Evolutionary conservation across 2,797 vertebrate genomes (phyloP).

Genomic region (Clarias platycephalus): DNA sequence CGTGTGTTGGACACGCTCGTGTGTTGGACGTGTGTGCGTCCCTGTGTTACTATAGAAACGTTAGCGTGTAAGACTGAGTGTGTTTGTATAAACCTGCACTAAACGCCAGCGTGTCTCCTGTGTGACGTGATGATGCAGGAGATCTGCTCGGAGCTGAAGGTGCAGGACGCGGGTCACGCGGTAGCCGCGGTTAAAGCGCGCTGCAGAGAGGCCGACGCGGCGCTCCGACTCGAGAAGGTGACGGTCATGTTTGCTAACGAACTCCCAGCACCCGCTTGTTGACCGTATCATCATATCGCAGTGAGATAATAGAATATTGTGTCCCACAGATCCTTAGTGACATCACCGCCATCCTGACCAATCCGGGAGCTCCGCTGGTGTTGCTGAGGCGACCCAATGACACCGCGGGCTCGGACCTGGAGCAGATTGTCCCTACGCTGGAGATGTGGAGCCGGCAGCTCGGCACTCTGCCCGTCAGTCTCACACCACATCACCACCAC

Average conservation of each 20-base stretch:
- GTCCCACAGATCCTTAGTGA: constrained; percentile 73
- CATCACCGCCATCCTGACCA: constrained; percentile 71
- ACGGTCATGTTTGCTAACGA: not conserved
- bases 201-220: constrained; percentile 25
- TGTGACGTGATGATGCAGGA: constrained; percentile 28
- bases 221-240: constrained; percentile 46
- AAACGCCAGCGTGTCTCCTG: not conserved
- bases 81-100: no score
- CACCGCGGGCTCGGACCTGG: constrained; percentile 60
- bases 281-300: not conserved
- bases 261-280: no score
- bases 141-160: constrained; percentile 56
- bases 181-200: constrained; percentile 26
- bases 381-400: constrained; percentile 65
- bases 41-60: no score
- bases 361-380: constrained; percentile 68
- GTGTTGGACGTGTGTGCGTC: no score
- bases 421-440: constrained; percentile 75
- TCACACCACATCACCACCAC: not conserved
- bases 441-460: constrained; percentile 84
- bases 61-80: no score
- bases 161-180: constrained; percentile 43
- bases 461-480: constrained; percentile 76
- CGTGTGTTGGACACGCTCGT: no score
- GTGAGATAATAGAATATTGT: not conserved